These are phyloP conservation scores for Dendrocincla tyrannina DNA, from an alignment of 2,797 vertebrate genomes.

Conservation along the genomic window DNA sequence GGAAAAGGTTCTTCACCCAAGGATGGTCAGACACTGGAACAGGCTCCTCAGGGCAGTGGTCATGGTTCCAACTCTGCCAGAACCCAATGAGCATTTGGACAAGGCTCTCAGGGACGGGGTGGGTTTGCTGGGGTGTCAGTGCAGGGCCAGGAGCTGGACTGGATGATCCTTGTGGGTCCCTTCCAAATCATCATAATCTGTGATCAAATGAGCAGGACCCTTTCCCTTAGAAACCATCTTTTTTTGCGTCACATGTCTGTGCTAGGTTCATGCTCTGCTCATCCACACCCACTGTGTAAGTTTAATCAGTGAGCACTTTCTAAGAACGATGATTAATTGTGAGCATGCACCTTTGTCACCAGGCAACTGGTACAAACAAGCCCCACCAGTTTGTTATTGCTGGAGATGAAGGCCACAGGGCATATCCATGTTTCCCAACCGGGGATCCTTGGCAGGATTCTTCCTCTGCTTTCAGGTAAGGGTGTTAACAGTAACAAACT, in stretches of 20 bases:
- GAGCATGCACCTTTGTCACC: background rate
- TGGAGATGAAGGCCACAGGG: background rate
- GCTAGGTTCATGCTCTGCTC: background rate
- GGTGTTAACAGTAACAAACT: background rate
- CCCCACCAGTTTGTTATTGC: background rate
- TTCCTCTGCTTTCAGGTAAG: background rate
- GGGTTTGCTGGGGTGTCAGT: background rate
- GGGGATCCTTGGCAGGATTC: background rate
- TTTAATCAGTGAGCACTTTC: background rate
- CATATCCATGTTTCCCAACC: background rate
- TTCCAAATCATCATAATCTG: background rate
- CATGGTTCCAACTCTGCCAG: fast-evolving
- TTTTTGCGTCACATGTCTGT: background rate
- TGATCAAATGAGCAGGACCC: background rate
- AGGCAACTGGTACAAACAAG: background rate
- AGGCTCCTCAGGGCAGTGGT: background rate
- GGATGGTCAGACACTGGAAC: background rate
- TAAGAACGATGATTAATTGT: background rate
- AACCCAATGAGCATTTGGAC: background rate
- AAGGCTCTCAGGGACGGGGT: fast-evolving
- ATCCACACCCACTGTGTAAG: background rate
- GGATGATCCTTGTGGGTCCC: background rate
- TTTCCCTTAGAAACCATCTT: background rate
- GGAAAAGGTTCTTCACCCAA: background rate
- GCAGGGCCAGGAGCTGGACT: background rate